These are phyloP conservation scores for Corythoichthys intestinalis DNA, from an alignment of 2,113 vertebrate species.

Conservation along the genomic window DNA sequence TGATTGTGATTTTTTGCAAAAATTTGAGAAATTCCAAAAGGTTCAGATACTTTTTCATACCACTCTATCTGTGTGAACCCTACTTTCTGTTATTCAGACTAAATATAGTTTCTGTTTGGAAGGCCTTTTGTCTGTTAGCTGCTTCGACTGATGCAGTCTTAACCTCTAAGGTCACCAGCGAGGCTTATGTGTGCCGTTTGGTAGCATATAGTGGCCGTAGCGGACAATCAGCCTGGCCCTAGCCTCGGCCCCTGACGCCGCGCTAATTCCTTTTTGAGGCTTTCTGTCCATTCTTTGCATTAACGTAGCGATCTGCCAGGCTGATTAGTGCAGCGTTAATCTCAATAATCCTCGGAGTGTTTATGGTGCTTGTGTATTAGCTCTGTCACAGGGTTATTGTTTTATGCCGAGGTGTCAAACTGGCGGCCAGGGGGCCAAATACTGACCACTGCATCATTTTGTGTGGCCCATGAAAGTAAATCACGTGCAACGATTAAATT, in stretches of 20 bases:
- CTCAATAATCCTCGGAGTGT: conserved; percentile 29
- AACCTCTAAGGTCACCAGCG: not conserved
- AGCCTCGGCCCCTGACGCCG: not conserved
- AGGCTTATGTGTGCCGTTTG: not conserved
- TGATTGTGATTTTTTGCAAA: too few relatives aligned
- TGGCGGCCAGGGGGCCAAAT: too few relatives aligned
- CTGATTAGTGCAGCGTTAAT: conserved; percentile 37
- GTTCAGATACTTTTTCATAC: too few relatives aligned
- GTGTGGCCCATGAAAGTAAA: too few relatives aligned
- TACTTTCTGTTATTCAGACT: not conserved
- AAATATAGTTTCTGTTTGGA: not conserved
- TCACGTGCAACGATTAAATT: too few relatives aligned
- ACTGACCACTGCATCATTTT: too few relatives aligned
- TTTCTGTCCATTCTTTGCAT: conserved; percentile 11
- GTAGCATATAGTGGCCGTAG: not conserved
- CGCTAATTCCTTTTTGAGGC: conserved; percentile 11
- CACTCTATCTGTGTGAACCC: too few relatives aligned
- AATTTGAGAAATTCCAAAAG: too few relatives aligned
- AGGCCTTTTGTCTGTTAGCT: not conserved
- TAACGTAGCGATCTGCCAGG: conserved; percentile 21
- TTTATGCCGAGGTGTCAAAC: not conserved
- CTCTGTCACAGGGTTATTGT: conserved; percentile 14
- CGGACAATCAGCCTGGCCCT: not conserved
- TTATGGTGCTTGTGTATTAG: conserved; percentile 36
- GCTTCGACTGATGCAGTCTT: not conserved